These are phyloP conservation scores for Cyprinella venusta DNA, from an alignment of 2,797 vertebrate genomes.

Conservation along the genomic window DNA sequence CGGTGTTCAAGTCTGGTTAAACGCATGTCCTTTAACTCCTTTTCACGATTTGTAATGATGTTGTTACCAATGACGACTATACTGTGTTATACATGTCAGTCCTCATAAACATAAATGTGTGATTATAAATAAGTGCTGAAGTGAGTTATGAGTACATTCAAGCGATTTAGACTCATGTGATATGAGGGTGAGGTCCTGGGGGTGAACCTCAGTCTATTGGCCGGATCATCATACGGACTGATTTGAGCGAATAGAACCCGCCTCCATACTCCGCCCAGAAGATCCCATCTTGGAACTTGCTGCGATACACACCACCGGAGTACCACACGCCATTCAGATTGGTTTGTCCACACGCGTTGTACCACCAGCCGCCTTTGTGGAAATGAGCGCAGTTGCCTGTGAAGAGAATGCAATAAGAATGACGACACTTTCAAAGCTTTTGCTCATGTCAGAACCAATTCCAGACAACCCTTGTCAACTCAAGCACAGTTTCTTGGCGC, in stretches of 20 bases:
- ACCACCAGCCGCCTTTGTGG: constrained; percentile 99
- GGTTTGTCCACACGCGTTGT: constrained; percentile 94
- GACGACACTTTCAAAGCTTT: not conserved
- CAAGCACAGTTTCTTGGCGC: not conserved
- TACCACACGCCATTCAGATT: constrained; percentile 99
- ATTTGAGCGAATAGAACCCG: constrained; percentile 94
- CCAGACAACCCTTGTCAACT: not conserved
- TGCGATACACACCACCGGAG: constrained; percentile 94
- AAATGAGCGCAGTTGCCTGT: constrained; percentile 98
- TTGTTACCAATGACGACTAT: constrained; percentile 23
- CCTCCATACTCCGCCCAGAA: constrained; percentile 98
- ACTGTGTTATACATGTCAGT: constrained; percentile 22
- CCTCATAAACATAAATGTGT: constrained; percentile 29
- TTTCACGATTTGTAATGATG: not conserved
- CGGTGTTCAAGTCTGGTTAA: not conserved
- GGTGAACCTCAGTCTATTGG: constrained; percentile 84
- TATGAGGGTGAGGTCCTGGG: not conserved
- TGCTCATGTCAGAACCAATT: not conserved
- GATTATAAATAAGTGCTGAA: constrained; percentile 48
- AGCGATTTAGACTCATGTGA: constrained; percentile 51
- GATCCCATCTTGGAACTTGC: constrained; percentile 96
- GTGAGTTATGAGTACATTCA: constrained; percentile 52
- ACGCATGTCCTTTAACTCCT: constrained; percentile 2
- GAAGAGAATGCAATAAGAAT: not conserved
- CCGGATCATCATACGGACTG: constrained; percentile 93